These are phyloP conservation scores for Conops quadrifasciatus DNA, from an alignment of 2,888 invertebrate species.

Conservation along the genomic window DNA sequence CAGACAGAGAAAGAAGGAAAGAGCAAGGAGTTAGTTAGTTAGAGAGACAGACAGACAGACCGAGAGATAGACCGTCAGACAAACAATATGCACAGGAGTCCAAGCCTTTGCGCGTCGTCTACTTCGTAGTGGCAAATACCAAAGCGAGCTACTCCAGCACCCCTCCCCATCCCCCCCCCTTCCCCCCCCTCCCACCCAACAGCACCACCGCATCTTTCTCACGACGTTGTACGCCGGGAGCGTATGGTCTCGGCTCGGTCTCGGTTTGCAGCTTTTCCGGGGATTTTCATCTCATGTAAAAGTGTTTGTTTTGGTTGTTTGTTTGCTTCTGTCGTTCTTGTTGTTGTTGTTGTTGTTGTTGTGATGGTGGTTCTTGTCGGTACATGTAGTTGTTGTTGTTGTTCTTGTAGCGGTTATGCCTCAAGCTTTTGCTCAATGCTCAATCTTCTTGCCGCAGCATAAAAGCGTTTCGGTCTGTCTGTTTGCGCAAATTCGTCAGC, in stretches of 20 bases:
- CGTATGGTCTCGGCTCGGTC: not conserved
- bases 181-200: not conserved
- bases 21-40: slow-evolving; percentile 4
- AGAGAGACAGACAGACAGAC: slow-evolving; percentile 10
- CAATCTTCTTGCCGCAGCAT: too few species aligned
- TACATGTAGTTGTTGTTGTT: slow-evolving; percentile 19
- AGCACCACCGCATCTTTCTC: not conserved
- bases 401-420: not conserved
- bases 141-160: not conserved
- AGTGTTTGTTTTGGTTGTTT: slow-evolving; percentile 8
- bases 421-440: too few species aligned
- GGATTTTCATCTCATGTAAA: slow-evolving; percentile 40
- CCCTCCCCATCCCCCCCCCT: not conserved
- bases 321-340: not conserved
- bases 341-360: slow-evolving; percentile 19
- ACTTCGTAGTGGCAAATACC: slow-evolving; percentile 25
- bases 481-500: too few species aligned
- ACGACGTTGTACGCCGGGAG: not conserved
- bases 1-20: not conserved
- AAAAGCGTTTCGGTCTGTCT: too few species aligned
- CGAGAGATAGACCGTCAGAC: not conserved
- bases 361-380: not conserved
- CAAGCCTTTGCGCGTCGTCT: slow-evolving; percentile 13
- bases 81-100: not conserved
- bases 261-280: slow-evolving; percentile 45